Evolutionary conservation across 2,113 vertebrate genomes (phyloP), one percentile per base, ranked within the genome.

Genomic region (Gallinago media): DNA sequence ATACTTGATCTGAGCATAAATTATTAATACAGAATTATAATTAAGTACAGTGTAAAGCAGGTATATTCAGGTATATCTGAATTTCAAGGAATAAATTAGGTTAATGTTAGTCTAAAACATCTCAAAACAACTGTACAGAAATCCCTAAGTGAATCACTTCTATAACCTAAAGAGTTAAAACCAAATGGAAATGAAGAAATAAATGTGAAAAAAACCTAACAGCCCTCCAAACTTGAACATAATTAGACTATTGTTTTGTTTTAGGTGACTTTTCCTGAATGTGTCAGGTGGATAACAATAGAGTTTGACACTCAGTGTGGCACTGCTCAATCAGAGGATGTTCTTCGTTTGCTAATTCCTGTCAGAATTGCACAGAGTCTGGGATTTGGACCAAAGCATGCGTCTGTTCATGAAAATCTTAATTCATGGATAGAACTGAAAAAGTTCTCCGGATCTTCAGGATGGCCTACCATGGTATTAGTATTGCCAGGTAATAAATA

Each of bases 391-490:
- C 98, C 98, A 95, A 99, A 99, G 97, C 96, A 98, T 50, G 72
- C 84, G 73, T 97, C 99, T 96, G 97, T 99, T 94, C 99, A 99
- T 74, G 99, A 99, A 96, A 99, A 98, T 95, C 99, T 99, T 96
- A 99, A 99, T 97, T 99, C 99, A 56, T 99, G 99, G 99, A 98
- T 99, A 63, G 99, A 99, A 95, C 98, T 99, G 71, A 99, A 99
- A 94, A 99, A 99, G 97, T 99, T 99, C 96, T 99, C 98, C n/a
- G 99, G 99, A 49, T 98, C 99, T 55, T 98, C 97, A 56, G 99
- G 99, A 34, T 99, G 99, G 99, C 99, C 99, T 50, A 99, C 99
- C 44, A 98, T 99, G 87, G 99, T 99, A 54, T 98, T 99, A 68
- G 99, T 99, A 78, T 96, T 99, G 68, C 99, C 99, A 97, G 99